Base-by-base conservation (phyloP, 2,888 invertebrate genomes). In the Heterodera filipjevi region DNA sequence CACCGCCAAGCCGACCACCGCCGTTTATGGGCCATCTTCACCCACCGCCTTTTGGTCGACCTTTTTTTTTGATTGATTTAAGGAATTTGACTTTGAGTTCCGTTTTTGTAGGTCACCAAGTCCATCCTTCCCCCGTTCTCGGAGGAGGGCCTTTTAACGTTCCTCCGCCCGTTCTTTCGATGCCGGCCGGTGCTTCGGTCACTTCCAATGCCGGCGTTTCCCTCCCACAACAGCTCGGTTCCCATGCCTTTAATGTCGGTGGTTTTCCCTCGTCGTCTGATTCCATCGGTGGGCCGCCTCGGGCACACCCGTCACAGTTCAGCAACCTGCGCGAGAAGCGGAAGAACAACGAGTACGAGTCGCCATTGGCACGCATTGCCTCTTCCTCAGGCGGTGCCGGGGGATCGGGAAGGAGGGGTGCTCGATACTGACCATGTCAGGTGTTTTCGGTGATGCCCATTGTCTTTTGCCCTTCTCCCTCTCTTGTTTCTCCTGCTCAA, bases 311-410 rank as follows among this genome's bases (percentile, higher is more conserved):
- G 33, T 77, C 80, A 27, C 59, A 59, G 59, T 8, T 59, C 59
- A 35, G 83, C 66, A 83, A 75, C 14, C 71, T 82, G 35, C 53
- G 82, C 19, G 82, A 82, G 72, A 82, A 82, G 66, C 76, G 82
- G 44, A 82, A 82, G 75, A 73, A 82, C 71, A 82, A 82, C 77
- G 79, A 81, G 39, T 82, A 83, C 75, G 82, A 82, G 59, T 80
- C 80, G 32, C 82, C 82, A 8, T 66, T 82, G 64, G 80, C 80
- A 32, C 64, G 80, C 59, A 64, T 80, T 19, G 66, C 80, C 5
- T 59, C 59, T n/a, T 59, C 59, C 27, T 59, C 59, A 5, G 27
- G 59, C 0, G 27, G 59, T 27, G 59, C 22, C 59, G n/a, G 59
- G 10, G 59, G n/a, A 19, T 59, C 27, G 59, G 27, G n/a, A 5